Evolutionary conservation across 2,113 vertebrate species (phyloP), one percentile per base, ranked within the genome.

Genomic region (Zapus hudsonius): DNA sequence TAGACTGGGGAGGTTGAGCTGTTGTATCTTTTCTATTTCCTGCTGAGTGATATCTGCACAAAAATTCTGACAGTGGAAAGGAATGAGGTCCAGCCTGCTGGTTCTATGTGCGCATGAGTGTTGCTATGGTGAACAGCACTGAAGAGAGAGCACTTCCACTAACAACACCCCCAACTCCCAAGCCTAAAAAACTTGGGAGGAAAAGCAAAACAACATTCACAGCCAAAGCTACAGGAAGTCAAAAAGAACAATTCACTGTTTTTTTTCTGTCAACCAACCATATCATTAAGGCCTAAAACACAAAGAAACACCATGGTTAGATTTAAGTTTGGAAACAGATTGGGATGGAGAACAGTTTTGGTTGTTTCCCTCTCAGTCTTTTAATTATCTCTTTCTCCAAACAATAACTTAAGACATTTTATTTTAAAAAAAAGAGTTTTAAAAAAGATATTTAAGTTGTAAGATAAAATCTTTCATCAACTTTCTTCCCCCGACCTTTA

Each of bases 381-480:
- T 72, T 88, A 96, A 22, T 38, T 79, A 85, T 80, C 79, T 94
- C 22, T 82, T 94, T 83, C 80, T 92, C 69, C 63, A 97, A 94
- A 74, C 59, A 96, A 67, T 80, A 74, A 13, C 91, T 36, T 83
- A 23, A 93, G 38, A 86, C 3, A n/a, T 87, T 82, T 92, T 90
- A 86, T 91, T 84, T 73, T 36, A 64, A 93, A 70, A 22, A 25
- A 11, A 0, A 0, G 10, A 7, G 38, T 22, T 29, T 87, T 81
- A 73, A 20, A 69, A 89, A 0, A 66, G 80, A 87, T 66, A 75
- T 96, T 95, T 95, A 97, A 96, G 74, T 76, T 96, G 90, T 95
- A 94, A 72, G 96, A 92, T 25, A 7, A 89, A 97, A 95, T 55
- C 93, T 89, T 95, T 93, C 38, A 70, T 44, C 79, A 89, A 42